Conservation (phyloP, 2,113 vertebrate genomes). For the Cavia aperea region DNA sequence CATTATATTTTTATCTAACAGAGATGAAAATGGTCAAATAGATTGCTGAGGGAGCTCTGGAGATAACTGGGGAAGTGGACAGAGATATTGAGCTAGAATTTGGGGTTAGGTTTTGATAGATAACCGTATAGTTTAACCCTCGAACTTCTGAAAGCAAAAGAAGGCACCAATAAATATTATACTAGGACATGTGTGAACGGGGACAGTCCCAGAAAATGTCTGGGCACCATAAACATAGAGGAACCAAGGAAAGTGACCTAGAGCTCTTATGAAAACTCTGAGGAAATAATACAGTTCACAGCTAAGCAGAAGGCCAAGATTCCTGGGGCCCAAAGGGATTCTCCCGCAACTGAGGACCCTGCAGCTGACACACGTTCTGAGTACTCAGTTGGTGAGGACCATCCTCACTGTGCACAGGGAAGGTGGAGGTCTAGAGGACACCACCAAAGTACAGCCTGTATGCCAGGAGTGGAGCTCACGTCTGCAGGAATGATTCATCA, state of each 20-base stretch:
- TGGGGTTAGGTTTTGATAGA: neutral
- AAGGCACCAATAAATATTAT: neutral
- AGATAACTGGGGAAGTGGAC: neutral
- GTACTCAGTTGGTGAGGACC: neutral
- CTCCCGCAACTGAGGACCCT: neutral
- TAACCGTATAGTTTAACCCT: neutral
- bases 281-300: neutral
- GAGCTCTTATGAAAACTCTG: neutral
- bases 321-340: neutral
- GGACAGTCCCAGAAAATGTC: neutral
- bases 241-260: neutral
- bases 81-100: conserved; percentile 10
- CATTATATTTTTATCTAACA: neutral
- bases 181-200: neutral
- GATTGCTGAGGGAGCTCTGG: neutral
- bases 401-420: neutral
- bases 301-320: neutral
- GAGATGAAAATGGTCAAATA: neutral
- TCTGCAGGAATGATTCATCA: neutral
- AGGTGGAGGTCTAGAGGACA: neutral
- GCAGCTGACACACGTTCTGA: neutral
- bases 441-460: neutral
- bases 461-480: neutral
- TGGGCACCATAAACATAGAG: neutral
- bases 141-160: neutral